These are phyloP conservation scores for Euplexia lucipara DNA, from an alignment of 2,888 invertebrate genomes.

Conservation along the genomic window DNA sequence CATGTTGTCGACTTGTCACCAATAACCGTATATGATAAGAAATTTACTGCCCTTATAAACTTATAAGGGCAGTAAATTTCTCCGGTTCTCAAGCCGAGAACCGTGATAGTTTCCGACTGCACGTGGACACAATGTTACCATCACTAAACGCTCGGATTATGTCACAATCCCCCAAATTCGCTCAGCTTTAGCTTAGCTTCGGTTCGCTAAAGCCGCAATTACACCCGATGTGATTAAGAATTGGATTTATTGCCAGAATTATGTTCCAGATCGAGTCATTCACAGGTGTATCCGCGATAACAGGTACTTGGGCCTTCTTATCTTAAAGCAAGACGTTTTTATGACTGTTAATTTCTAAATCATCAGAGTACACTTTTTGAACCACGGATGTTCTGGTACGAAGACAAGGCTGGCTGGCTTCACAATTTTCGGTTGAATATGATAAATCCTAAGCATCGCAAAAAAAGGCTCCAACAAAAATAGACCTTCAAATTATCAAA, in stretches of 20 bases:
- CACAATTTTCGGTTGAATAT: too few relatives aligned
- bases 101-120: constrained; percentile 8
- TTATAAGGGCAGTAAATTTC: too few relatives aligned
- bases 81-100: too few relatives aligned
- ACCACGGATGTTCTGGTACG: not conserved
- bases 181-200: not conserved
- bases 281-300: constrained; percentile 37
- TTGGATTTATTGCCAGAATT: constrained; percentile 35
- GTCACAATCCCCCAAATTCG: not conserved
- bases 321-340: constrained; percentile 36
- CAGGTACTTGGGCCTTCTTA: constrained; percentile 29
- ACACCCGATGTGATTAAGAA: constrained; percentile 34
- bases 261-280: constrained; percentile 38
- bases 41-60: too few relatives aligned
- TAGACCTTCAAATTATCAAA: not conserved
- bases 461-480: constrained; percentile 8
- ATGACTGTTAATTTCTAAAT: constrained; percentile 5
- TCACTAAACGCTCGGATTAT: constrained; percentile 2
- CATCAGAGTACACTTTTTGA: not conserved
- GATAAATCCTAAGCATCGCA: not conserved
- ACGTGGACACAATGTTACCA: constrained; percentile 37
- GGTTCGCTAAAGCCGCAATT: not conserved
- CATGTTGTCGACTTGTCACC: too few relatives aligned
- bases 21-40: too few relatives aligned
- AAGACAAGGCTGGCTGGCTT: too few relatives aligned